Base-by-base conservation (phyloP, 2,888 invertebrate species). In the Pheosia gnoma region DNA sequence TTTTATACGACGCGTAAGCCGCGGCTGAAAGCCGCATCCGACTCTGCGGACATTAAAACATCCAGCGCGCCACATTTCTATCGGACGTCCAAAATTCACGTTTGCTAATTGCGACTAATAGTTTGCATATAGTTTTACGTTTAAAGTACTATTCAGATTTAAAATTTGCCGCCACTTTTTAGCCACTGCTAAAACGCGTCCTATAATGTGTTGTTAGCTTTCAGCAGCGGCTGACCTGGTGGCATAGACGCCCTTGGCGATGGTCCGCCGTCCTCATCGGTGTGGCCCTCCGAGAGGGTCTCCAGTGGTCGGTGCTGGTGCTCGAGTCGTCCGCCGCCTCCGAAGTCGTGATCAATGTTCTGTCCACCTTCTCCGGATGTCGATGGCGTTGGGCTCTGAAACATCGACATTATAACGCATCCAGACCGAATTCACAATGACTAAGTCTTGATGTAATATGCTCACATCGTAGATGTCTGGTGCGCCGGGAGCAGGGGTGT, bases 301-400 rank as follows among this genome's bases (percentile, higher is more conserved):
- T 90, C 90, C 0, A 92, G 83, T 0, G 81, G 82, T 8, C 84
- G 82, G 58, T 80, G 83, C 36, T 80, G 82, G 58, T 80, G 83
- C 36, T 80, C 77, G 0, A 66, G 61, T 2, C 77, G 75, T 11
- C 56, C 51, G 59, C 47, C 25, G 57, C 62, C 36, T 61, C 64
- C 58, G 4, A 54, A 59, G 1, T 65, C 51, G 8, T 57, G 59
- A 49, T 51, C 45, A 13, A 67, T 52, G 54, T 63, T 9, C 61
- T 66, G 10, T 51, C 58, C 56, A 53, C 65, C 65, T 8, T 71
- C 72, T 3, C 78, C 79, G 0, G 92, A 92, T 0, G 92, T 91
- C 5, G 91, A 91, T 0, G 93, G 91, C 11, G 83, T 85, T 0
- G 92, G 91, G 65, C 92, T 84, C 92, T 93, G 68, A 0, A 41